Evolutionary conservation across 1,140 invertebrate genomes (phyloP).

Genomic region (Caenorhabditis latens): DNA sequence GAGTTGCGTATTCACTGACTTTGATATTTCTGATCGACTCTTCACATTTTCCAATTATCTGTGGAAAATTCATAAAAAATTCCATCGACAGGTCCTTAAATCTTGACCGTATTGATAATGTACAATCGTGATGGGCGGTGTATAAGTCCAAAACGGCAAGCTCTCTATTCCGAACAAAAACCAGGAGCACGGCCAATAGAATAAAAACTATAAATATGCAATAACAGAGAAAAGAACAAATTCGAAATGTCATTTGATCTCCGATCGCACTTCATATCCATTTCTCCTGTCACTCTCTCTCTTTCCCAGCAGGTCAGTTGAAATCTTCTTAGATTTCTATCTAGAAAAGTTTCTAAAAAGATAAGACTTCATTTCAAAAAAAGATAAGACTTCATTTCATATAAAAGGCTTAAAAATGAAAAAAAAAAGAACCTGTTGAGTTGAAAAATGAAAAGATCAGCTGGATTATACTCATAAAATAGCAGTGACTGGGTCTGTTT

Average conservation of each 20-base stretch:
- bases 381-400: neutral
- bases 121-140: too few species aligned
- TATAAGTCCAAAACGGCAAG: too few species aligned
- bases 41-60: neutral
- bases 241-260: neutral
- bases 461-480: neutral
- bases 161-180: neutral
- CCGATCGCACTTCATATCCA: neutral
- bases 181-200: neutral
- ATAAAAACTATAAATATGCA: neutral
- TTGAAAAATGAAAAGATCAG: neutral
- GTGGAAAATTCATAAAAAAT: neutral
- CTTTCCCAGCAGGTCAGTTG: neutral
- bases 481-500: constrained; percentile 14
- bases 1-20: neutral
- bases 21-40: neutral
- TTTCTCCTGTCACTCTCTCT: neutral
- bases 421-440: neutral
- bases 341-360: too few species aligned
- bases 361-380: neutral
- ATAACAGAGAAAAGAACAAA: neutral
- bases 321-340: too few species aligned
- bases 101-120: too few species aligned
- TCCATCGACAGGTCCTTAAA: too few species aligned
- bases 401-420: neutral